phyloP scores from a whole-genome alignment of 2,888 invertebrate species.

The Drosophila lacicola region DNA sequence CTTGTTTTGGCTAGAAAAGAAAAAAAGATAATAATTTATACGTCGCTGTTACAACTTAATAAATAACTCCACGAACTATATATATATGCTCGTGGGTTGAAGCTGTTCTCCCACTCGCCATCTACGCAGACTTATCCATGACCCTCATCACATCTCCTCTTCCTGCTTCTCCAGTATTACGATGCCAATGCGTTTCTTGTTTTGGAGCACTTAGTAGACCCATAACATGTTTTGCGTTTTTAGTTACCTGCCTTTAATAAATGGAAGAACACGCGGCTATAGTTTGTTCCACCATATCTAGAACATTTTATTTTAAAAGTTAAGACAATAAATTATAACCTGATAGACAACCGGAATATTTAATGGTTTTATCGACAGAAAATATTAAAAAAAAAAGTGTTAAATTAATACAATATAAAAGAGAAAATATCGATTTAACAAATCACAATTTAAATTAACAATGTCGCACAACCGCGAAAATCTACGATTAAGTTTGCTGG shows the following conservation, averaged over 20 bases:
- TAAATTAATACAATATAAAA: conserved; percentile 11
- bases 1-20: conserved; percentile 12
- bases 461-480: conserved; percentile 84
- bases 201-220: conserved; percentile 12
- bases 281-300: conserved; percentile 12
- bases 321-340: background rate
- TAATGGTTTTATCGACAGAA: background rate
- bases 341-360: background rate
- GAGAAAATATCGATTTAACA: conserved; percentile 6
- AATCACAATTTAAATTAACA: conserved; percentile 27
- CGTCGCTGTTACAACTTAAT: conserved; percentile 14
- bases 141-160: conserved; percentile 11
- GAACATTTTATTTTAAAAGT: background rate
- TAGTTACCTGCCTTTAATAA: conserved; percentile 38
- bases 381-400: conserved; percentile 28
- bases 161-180: conserved; percentile 44
- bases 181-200: conserved; percentile 23
- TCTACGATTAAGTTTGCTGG: conserved; percentile 83
- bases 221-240: conserved; percentile 29
- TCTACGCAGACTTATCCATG: conserved; percentile 57
- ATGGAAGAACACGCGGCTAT: conserved; percentile 32
- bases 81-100: conserved; percentile 47
- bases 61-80: conserved; percentile 31
- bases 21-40: background rate
- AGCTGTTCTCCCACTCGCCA: conserved; percentile 74